Conservation (phyloP, 2,113 vertebrate species). For the Cephalopterus ornatus region DNA sequence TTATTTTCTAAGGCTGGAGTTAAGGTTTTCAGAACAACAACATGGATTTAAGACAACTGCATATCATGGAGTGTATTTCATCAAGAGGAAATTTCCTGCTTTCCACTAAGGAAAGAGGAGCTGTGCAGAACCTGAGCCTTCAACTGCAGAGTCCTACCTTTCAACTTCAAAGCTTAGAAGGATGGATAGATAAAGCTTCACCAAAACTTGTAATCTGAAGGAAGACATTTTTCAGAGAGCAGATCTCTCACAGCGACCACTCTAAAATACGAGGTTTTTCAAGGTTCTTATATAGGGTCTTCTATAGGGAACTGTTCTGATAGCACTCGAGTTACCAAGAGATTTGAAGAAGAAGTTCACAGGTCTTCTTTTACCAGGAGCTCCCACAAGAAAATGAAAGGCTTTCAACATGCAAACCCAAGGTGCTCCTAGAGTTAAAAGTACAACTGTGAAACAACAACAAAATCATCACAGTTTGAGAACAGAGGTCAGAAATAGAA, state of each 20-base stretch:
- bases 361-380: neutral
- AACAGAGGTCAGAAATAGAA: neutral
- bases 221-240: neutral
- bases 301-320: neutral
- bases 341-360: neutral
- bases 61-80: neutral
- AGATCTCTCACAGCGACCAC: accelerated
- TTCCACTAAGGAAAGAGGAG: neutral
- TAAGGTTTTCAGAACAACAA: neutral
- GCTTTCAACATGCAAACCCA: neutral
- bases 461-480: neutral
- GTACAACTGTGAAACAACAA: neutral
- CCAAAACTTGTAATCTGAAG: neutral
- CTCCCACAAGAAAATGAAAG: neutral
- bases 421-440: neutral
- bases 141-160: neutral
- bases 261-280: neutral
- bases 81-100: neutral
- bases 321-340: neutral
- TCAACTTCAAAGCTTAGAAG: neutral
- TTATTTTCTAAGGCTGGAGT: neutral
- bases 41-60: neutral
- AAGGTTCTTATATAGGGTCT: neutral
- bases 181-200: neutral
- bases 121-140: accelerated